These are phyloP conservation scores for Meandrusa payeni DNA, from an alignment of 2,888 invertebrate species.

Conservation along the genomic window DNA sequence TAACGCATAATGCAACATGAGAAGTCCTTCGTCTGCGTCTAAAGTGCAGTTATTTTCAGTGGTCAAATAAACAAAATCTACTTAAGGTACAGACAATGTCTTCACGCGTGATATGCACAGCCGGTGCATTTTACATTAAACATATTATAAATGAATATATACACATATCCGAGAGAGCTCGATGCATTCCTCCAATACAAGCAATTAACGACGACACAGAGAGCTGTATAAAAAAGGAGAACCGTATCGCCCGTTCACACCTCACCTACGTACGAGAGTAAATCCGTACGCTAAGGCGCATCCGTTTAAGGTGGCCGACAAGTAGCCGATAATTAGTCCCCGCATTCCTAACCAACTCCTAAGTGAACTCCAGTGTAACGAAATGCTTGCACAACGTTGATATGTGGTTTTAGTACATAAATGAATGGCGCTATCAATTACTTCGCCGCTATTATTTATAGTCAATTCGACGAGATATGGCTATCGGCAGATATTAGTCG, in stretches of 20 bases:
- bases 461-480: not conserved
- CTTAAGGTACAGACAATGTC: no score
- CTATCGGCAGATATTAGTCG: constrained; percentile 2
- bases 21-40: no score
- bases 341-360: constrained; percentile 18
- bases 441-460: constrained; percentile 1
- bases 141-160: no score
- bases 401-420: constrained; percentile 4
- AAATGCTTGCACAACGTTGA: constrained; percentile 16
- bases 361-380: constrained; percentile 18
- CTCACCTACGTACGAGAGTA: not conserved
- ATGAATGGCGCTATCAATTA: constrained; percentile 12
- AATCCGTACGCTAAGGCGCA: not conserved
- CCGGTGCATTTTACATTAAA: no score
- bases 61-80: no score
- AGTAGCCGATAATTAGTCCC: constrained; percentile 20
- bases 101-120: no score
- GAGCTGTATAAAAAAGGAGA: no score
- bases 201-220: no score
- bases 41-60: no score
- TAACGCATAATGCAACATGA: no score
- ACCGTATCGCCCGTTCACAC: not conserved
- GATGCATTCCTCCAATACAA: no score
- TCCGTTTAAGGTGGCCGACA: constrained; percentile 14
- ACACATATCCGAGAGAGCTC: no score